Base-by-base conservation (phyloP, 2,113 vertebrate genomes). In the Macaca nemestrina region DNA sequence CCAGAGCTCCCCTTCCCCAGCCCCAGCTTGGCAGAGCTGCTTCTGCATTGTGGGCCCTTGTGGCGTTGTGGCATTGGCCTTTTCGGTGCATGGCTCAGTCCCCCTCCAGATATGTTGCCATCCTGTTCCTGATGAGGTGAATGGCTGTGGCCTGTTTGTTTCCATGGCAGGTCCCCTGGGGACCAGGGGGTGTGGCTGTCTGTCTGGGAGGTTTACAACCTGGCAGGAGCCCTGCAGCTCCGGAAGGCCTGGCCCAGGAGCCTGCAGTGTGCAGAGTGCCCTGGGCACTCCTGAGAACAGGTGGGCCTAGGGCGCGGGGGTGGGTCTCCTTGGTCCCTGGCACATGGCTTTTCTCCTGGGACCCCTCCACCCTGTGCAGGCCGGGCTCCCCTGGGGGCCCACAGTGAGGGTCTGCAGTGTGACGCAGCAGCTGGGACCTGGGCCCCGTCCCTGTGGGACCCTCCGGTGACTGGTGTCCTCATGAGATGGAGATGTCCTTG, bases 401-500 rank as follows among this genome's bases (percentile, higher is more conserved):
- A 14, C 16, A 3, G 27, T 40, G 0, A 9, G 61, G 50, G 27
- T 48, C 23, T 14, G 12, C 13, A 27, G 73, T 45, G 13, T 35
- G 13, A 38, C 5, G 13, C 70, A 45, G 45, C 48, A 27, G 11
- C 48, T 30, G 3, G 32, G 48, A n/a, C 30, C 48, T 10, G 23
- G 50, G 38, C 12, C 57, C 10, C 4, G 6, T 13, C 55, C 7
- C 67, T 22, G 16, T 38, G 67, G 35, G 38, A 11, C 40, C 23
- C 3, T 0, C 52, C 16, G 32, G 68, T 25, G 52, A 30, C 0
- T 0, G 38, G 35, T 7, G 7, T 76, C 13, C 73, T 43, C 2
- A 13, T 4, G 73, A 76, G 27, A 64, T 6, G 27, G 61, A 30
- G 27, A 30, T 8, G 4, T 43, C 59, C 18, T 68, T 3, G 67